Base-by-base conservation (phyloP, 2,888 invertebrate species). In the Tinea semifulvella region DNA sequence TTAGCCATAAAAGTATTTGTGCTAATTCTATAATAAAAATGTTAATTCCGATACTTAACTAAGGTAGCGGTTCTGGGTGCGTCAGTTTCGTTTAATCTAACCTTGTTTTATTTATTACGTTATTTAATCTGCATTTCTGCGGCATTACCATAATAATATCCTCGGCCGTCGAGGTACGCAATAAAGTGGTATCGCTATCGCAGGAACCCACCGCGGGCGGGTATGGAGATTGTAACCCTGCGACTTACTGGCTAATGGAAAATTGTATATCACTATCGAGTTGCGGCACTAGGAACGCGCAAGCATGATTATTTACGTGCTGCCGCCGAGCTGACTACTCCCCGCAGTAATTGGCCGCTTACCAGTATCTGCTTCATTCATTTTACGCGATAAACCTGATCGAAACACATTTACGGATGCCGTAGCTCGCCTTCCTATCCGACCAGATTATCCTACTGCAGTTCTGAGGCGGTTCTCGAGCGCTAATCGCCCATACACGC, bases 361-460 rank as follows among this genome's bases (percentile, higher is more conserved):
- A 71, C 69, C 67, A 65, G 68, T 74, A 76, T 73, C 71, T 64
- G 66, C 57, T 68, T 72, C 75, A 76, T 75, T 75, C 72, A 79
- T 76, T 70, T 69, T 64, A 58, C 60, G 57, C 61, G 73, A 75
- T 74, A 76, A 72, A 67, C 62, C 61, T 60, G 65, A 65, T 63
- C 53, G 54, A 56, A 53, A 52, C 51, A 57, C 63, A 53, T 52
- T 56, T 57, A 53, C 60, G 53, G 27, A 43, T 38, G 47, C 47
- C 49, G 57, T 57, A 64, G 61, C 63, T 61, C 56, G 52, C 53
- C 53, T 35, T 6, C 10, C 62, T 58, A 61, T 61, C 58, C 56
- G 57, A 49, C 54, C 54, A 63, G 59, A 65, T 63, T 61, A 26
- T 22, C 31, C 6, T 31, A 14, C 2, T 31, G 13, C 13, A 13